Conservation (phyloP, 2,113 vertebrate species). For the Synodontis membranacea region DNA sequence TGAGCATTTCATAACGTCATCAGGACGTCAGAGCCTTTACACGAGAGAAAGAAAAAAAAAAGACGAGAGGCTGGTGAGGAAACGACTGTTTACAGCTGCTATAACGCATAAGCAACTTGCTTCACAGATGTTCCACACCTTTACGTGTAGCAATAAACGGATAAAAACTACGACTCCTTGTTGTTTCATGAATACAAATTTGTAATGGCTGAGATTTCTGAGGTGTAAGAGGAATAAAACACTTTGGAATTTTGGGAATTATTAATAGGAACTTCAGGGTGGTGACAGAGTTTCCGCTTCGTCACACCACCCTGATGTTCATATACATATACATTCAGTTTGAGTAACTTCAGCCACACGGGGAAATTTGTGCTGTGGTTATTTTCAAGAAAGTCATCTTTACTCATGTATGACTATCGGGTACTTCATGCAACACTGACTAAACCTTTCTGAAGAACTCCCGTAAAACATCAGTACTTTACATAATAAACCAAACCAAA, state of each 20-base stretch:
- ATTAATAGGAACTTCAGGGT: background rate
- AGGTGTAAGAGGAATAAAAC: background rate
- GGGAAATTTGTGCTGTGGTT: background rate
- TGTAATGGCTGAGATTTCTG: background rate
- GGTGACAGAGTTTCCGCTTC: background rate
- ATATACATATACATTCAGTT: too few species aligned
- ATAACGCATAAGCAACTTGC: background rate
- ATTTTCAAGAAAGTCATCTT: background rate
- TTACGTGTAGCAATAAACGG: background rate
- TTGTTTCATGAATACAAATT: background rate
- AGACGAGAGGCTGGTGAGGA: background rate
- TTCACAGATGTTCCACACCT: background rate
- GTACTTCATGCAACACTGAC: background rate
- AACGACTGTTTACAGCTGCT: background rate
- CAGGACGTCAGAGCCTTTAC: too few species aligned
- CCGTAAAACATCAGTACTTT: background rate
- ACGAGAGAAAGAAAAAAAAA: background rate
- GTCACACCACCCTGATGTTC: background rate
- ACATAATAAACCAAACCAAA: background rate
- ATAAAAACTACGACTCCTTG: background rate
- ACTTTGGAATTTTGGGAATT: background rate
- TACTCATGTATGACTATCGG: background rate
- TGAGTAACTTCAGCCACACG: background rate
- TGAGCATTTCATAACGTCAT: too few species aligned
- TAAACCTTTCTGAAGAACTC: background rate